A percentile compares a stretch with the other conserved stretches of the same genome.
phyloP scores from a whole-genome alignment of 2,113 vertebrate species.

The Nycticebus coucang region DNA sequence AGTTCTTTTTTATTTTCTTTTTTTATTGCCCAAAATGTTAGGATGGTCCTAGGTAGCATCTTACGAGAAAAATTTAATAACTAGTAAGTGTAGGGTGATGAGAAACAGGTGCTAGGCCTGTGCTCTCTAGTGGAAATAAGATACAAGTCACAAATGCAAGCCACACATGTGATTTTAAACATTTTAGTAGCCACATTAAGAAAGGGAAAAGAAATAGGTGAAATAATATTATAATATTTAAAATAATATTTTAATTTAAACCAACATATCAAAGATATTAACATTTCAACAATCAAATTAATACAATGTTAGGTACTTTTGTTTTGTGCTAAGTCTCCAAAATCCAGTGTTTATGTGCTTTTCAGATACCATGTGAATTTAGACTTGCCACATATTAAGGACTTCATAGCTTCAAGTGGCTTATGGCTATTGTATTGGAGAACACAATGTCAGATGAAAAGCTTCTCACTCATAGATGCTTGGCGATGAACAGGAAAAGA shows the following conservation, averaged over 20 bases:
- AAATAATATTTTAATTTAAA: not conserved
- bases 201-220: not conserved
- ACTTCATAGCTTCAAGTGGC: not conserved
- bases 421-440: rapidly evolving
- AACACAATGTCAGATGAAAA: not conserved
- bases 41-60: not conserved
- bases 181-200: not conserved
- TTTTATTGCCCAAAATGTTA: no score
- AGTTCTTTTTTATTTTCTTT: not conserved
- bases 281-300: not conserved
- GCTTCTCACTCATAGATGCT: not conserved
- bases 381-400: not conserved
- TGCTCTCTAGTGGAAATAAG: not conserved
- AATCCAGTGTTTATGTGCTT: not conserved
- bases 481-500: not conserved
- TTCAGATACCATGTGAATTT: not conserved
- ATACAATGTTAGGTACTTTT: not conserved
- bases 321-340: not conserved
- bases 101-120: not conserved
- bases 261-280: not conserved
- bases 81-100: not conserved
- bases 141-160: not conserved
- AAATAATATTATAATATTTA: not conserved
- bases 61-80: not conserved
- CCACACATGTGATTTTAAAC: not conserved